Evolutionary conservation across 2,888 invertebrate species (phyloP).

Genomic region (Piscicola geometra): DNA sequence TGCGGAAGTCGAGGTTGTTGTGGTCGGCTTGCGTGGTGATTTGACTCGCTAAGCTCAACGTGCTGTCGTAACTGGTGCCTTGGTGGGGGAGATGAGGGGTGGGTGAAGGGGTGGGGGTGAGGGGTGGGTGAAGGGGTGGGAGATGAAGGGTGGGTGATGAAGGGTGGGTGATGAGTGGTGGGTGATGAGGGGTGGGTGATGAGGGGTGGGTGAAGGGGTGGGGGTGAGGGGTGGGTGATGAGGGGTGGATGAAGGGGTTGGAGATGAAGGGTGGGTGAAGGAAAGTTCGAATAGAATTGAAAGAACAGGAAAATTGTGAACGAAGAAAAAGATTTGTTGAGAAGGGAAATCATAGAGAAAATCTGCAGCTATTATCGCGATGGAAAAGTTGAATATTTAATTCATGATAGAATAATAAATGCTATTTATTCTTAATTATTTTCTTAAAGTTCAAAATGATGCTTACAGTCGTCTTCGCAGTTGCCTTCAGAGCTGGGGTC

Average conservation of each 20-base stretch:
- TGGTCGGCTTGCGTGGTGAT: conserved; percentile 51
- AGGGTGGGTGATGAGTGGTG: not conserved
- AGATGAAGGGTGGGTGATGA: not conserved
- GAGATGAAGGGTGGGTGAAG: not conserved
- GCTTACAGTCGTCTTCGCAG: conserved; percentile 48
- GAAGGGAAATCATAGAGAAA: not conserved
- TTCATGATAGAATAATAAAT: too few relatives aligned
- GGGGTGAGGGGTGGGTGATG: not conserved
- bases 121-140: not conserved
- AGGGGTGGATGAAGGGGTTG: not conserved
- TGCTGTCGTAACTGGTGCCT: conserved; percentile 53
- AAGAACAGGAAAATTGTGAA: not conserved
- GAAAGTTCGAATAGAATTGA: not conserved
- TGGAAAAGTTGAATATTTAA: too few relatives aligned
- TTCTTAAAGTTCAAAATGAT: too few relatives aligned
- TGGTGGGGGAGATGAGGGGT: conserved; percentile 38
- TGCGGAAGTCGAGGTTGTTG: conserved; percentile 69
- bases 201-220: not conserved
- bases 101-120: not conserved
- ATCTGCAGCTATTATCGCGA: too few relatives aligned
- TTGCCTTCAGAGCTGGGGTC: conserved; percentile 64
- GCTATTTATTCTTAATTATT: too few relatives aligned
- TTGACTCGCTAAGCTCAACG: conserved; percentile 49
- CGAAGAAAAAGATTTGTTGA: not conserved
- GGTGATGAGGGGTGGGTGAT: not conserved